phyloP scores from a whole-genome alignment of 2,113 vertebrate genomes.

The Ascaphus truei region DNA sequence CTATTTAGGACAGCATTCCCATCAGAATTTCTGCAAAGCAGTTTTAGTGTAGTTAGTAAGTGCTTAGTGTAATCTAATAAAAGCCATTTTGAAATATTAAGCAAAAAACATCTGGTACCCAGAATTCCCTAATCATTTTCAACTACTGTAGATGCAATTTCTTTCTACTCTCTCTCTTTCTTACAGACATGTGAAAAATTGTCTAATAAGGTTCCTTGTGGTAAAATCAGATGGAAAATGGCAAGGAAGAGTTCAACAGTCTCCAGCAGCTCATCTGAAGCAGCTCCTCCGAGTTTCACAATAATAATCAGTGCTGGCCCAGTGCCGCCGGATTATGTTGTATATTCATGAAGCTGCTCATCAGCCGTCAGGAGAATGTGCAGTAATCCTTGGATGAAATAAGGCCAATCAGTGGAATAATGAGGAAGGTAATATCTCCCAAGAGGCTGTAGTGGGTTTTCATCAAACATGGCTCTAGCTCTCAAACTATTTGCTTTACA shows the following conservation, averaged over 20 bases:
- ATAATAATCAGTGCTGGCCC: conserved; percentile 81
- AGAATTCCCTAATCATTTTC: conserved; percentile 83
- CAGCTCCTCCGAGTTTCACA: conserved; percentile 69
- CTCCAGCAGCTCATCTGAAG: conserved; percentile 73
- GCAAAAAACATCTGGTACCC: conserved; percentile 85
- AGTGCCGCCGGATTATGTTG: conserved; percentile 79
- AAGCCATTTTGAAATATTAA: conserved; percentile 83
- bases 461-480: conserved; percentile 84
- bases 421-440: conserved; percentile 87
- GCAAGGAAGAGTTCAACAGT: conserved; percentile 65
- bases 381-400: conserved; percentile 89
- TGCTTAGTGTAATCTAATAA: conserved; percentile 81
- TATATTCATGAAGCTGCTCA: conserved; percentile 85
- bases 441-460: conserved; percentile 81
- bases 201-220: conserved; percentile 76
- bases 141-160: conserved; percentile 75
- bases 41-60: conserved; percentile 82
- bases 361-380: conserved; percentile 83
- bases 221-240: conserved; percentile 74
- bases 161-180: conserved; percentile 64
- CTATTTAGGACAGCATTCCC: conserved; percentile 74
- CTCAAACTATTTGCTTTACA: conserved; percentile 98
- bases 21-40: conserved; percentile 70
- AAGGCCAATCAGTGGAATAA: conserved; percentile 87
- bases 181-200: conserved; percentile 77